Percentiles rank a stretch among this genome's conserved stretches.
These are phyloP conservation scores for Megalopta genalis DNA, from an alignment of 1,140 invertebrate genomes.

Conservation along the genomic window DNA sequence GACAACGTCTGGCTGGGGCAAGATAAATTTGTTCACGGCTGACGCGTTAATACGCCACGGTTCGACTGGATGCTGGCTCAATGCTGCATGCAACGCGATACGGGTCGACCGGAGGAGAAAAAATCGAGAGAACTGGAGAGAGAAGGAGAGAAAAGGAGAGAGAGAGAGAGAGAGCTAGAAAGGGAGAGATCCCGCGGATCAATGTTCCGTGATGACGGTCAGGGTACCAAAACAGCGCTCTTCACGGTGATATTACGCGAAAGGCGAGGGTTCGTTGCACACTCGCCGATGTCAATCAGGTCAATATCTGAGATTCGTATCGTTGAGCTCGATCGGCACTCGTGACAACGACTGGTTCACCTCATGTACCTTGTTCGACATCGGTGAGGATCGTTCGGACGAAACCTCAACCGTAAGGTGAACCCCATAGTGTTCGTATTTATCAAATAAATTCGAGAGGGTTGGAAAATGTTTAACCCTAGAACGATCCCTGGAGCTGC, in stretches of 20 bases:
- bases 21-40: slow-evolving; percentile 61
- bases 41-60: slow-evolving; percentile 49
- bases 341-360: background rate
- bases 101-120: slow-evolving; percentile 15
- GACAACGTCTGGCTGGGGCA: slow-evolving; percentile 57
- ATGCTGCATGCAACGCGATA: slow-evolving; percentile 21
- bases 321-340: background rate
- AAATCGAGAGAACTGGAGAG: background rate
- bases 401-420: too few species aligned
- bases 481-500: too few species aligned
- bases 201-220: slow-evolving; percentile 28
- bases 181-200: slow-evolving; percentile 29
- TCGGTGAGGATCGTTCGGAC: too few species aligned
- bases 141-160: background rate
- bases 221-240: background rate
- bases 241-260: slow-evolving; percentile 1
- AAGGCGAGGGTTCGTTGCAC: background rate
- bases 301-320: background rate
- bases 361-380: background rate
- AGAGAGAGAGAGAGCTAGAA: background rate
- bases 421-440: too few species aligned
- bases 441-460: too few species aligned
- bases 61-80: slow-evolving; percentile 45
- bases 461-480: too few species aligned
- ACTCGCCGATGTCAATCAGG: background rate